These are phyloP conservation scores for Rhagoletis zephyria DNA, from an alignment of 1,140 invertebrate species.

Conservation along the genomic window DNA sequence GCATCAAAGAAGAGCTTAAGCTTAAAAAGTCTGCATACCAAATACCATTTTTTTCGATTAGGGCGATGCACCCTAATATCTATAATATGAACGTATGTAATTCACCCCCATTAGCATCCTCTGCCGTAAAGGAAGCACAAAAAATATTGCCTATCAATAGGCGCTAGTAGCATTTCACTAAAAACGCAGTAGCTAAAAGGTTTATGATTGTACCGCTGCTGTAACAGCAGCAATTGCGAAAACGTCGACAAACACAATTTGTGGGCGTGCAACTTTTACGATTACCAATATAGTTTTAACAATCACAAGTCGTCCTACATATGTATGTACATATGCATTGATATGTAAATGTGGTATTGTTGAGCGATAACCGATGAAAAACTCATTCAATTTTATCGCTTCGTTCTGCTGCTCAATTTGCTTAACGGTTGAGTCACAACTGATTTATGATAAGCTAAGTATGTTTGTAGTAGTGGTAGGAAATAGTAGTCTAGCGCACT, in stretches of 20 bases:
- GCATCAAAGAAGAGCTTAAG: too few relatives aligned
- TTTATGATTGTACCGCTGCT: background rate
- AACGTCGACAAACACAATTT: background rate
- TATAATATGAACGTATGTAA: background rate
- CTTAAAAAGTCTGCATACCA: too few relatives aligned
- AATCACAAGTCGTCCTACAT: background rate
- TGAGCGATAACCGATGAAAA: background rate
- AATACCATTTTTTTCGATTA: too few relatives aligned
- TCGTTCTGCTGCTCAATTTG: background rate
- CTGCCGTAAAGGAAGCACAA: background rate
- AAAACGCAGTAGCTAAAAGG: background rate
- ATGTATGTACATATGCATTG: background rate
- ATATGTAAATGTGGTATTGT: background rate
- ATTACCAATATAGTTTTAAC: background rate
- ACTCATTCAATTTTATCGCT: background rate
- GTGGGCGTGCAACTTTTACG: background rate
- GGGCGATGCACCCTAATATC: too few relatives aligned
- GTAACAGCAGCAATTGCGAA: background rate
- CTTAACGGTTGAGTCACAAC: background rate
- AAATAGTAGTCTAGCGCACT: too few relatives aligned
- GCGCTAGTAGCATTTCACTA: background rate
- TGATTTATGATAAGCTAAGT: constrained; percentile 21
- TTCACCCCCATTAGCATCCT: background rate
- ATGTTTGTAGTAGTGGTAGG: background rate
- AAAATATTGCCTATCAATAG: background rate